phyloP scores from a whole-genome alignment of 1,140 invertebrate genomes.

The Polyergus mexicanus region DNA sequence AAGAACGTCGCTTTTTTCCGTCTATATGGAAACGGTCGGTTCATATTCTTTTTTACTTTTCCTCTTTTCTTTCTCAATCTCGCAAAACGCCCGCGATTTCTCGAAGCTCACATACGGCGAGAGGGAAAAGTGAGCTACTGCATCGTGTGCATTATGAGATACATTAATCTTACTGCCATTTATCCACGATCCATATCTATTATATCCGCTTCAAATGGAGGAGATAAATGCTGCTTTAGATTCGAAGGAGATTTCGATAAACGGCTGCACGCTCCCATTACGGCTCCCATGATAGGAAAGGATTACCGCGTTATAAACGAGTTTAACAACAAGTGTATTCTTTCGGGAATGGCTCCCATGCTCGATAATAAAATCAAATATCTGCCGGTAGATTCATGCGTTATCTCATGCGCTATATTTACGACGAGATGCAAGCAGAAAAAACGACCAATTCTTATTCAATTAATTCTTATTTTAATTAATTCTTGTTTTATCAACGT shows the following conservation, averaged over 20 bases:
- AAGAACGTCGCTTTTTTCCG: not conserved
- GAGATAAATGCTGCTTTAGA: constrained; percentile 53
- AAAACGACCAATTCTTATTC: constrained; percentile 39
- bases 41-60: not conserved
- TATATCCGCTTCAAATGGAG: constrained; percentile 27
- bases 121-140: not conserved
- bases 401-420: not conserved
- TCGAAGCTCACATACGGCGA: not conserved
- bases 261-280: constrained; percentile 65
- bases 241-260: constrained; percentile 30
- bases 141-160: constrained; percentile 35
- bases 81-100: not conserved
- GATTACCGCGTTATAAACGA: constrained; percentile 54
- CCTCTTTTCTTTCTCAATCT: not conserved
- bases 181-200: constrained; percentile 23
- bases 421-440: not conserved
- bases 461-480: constrained; percentile 47
- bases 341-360: constrained; percentile 27
- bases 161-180: constrained; percentile 56
- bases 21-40: not conserved
- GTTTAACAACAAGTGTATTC: constrained; percentile 54
- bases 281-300: constrained; percentile 49
- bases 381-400: not conserved
- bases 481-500: constrained; percentile 10
- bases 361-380: constrained; percentile 52